Base-by-base conservation (phyloP, 1,140 invertebrate species). In the Eubasilissa regina region DNA sequence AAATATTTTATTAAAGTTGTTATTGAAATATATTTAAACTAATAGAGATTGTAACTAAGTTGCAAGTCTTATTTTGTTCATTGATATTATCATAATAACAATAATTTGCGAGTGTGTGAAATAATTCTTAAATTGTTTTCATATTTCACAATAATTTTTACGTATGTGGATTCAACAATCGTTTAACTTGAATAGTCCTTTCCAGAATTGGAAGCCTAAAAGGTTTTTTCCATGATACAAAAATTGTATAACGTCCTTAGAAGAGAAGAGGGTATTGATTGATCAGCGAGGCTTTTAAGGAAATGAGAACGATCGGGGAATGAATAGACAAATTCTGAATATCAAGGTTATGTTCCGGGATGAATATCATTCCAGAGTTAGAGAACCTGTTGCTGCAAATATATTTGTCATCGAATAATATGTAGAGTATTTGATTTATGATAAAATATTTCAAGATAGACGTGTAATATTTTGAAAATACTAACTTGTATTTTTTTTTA, bases 241-340 rank as follows among this genome's bases (percentile, higher is more conserved):
- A 68, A 12, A 44, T 35, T 35, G 64, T 45, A 68, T 35, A 68
- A 68, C 64, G 45, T 44, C 64, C 44, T 47, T 13, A 17, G 15
- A 45, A 17, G 44, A 17, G 13, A 17, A 68, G 13, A 47, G 19
- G 64, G 64, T 68, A 68, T 68, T 47, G 64, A 68, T 68, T 68
- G 64, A 68, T 68, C n/a, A n/a, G 43, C 43, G 44, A 68, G 64
- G 43, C 64, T 68, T 48, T 68, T 45, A 47, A 68, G 64, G 64
- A 68, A 68, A 68, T 68, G 64, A 68, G 64, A 68, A 68, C 64
- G 44, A 68, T 68, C 44, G 7, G 15, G 44, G 35, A 17, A 68
- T 68, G 64, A 68, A 68, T 68, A 47, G 43, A 64, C 60, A 21
- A 64, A 43, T 58, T 8, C 7, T 21, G 55, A 58, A 35, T 35